phyloP scores from a whole-genome alignment of 2,888 invertebrate genomes.

The Vesta saturnalis region DNA sequence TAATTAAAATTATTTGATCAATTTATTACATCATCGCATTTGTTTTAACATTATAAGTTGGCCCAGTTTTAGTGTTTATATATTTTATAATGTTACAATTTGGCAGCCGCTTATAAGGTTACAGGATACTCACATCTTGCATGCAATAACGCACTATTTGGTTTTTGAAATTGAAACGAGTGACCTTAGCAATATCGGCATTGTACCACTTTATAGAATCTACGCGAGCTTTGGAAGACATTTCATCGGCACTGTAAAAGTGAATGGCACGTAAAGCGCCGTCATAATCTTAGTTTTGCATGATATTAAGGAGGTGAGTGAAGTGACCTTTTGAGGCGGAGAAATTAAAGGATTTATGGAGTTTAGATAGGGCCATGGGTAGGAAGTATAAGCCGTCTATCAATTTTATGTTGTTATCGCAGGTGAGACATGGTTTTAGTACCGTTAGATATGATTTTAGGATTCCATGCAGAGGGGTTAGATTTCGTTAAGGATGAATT shows the following conservation, averaged over 20 bases:
- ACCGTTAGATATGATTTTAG: background rate
- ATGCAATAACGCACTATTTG: constrained; percentile 32
- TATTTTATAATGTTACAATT: too few species aligned
- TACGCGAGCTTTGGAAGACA: constrained; percentile 11
- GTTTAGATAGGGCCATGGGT: constrained; percentile 16
- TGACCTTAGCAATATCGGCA: background rate
- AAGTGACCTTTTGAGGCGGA: constrained; percentile 25
- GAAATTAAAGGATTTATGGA: constrained; percentile 32
- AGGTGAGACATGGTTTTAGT: background rate
- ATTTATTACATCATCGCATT: too few species aligned
- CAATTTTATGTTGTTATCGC: constrained; percentile 11
- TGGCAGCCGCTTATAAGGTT: too few species aligned
- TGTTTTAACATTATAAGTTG: too few species aligned
- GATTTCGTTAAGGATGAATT: background rate
- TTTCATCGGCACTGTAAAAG: constrained; percentile 22
- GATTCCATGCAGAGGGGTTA: background rate
- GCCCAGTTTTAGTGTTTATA: too few species aligned
- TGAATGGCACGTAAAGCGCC: constrained; percentile 9
- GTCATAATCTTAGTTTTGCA: constrained; percentile 21
- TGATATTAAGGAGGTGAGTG: constrained; percentile 24
- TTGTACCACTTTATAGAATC: constrained; percentile 25
- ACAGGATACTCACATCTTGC: constrained; percentile 29
- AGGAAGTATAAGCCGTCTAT: constrained; percentile 27
- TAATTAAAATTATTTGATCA: too few species aligned
- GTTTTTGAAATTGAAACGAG: constrained; percentile 26